Evolutionary conservation across 2,797 vertebrate genomes (phyloP), one percentile per base, ranked within the genome.

Genomic region (Yasuhikotakia modesta): DNA sequence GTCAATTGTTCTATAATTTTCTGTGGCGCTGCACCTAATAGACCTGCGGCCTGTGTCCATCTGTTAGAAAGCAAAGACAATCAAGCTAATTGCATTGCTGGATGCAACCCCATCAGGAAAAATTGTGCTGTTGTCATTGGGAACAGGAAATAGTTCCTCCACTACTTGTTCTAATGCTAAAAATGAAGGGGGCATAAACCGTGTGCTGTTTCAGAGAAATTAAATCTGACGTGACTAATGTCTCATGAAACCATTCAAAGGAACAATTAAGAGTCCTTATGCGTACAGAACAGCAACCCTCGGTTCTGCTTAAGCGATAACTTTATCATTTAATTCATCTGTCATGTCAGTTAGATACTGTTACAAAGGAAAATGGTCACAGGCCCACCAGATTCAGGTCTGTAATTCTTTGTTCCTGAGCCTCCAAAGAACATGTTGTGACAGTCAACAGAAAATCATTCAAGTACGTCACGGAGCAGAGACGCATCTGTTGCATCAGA

Each of bases 11-110:
- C 39, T 63, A 27, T 19, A 16, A 48, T 74, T 45, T 55, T 16
- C 24, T 24, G 16, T 75, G 73, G 10, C 14, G 63, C 12, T 24
- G 19, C 10, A 32, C 10, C 30, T 35, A 52, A 70, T 61, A 67
- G 35, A 76, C 65, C 52, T n/a, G 2, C 67, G 17, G 27, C 64
- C 21, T 76, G 24, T 21, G 55, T 67, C 52, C 53, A 45, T 75
- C 61, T 45, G 5, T 76, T 52, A 58, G 64, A 60, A 58, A 60
- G 53, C 22, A 60, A 58, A 48, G 39, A 35, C 8, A 70, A 61
- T 69, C 14, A 48, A 16, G 66, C 27, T 69, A 77, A 70, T 61
- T 58, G 52, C 32, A 46, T 53, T 73, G 4, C 16, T 35, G 60
- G 27, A 35, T 63, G 6, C 30, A 63, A 32, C 22, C 58, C 35